Evolutionary conservation across 2,113 vertebrate genomes (phyloP), one percentile per base, ranked within the genome.

Genomic region (Microcebus lehilahytsara): DNA sequence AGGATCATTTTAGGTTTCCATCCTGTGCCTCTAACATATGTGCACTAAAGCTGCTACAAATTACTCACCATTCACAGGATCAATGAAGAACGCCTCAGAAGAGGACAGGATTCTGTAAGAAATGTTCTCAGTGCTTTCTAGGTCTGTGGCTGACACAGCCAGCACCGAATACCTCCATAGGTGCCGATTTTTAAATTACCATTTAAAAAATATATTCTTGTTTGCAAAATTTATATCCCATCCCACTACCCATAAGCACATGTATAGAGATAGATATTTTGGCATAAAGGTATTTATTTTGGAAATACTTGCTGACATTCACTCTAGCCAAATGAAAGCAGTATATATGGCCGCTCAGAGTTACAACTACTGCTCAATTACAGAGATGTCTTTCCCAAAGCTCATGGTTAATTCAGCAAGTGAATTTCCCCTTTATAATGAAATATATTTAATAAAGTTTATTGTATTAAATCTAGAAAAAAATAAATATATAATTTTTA

Each of bases 21-120:
- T 1, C 53, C 93, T 93, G 53, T 56, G 97, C 71, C 37, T 40
- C 95, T 80, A 84, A 62, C 5, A 32, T 7, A 37, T 1, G 34
- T 51, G 71, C 17, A 10, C 13, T 34, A 92, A 95, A 92, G 85
- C 64, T 34, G 14, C 27, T 34, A 10, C 20, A 96, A 87, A 10
- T 78, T 74, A 98, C 99, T 99, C 98, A 99, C 99, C 99, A 95
- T 99, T 99, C 90, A 98, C 86, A 69, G 98, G 96, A 96, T 99
- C 98, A 80, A 99, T 99, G 91, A 98, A 98, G 96, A 99, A 99
- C 53, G 98, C 98, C 89, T 98, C 97, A 64, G 98, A 94, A 78
- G 99, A 98, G 32, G 99, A 98, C 25, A 99, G 97, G 49, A 99
- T 99, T 97, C 98, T 99, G 97, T 99, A 99, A 79, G 98, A 98